Evolutionary conservation across 1,140 invertebrate genomes (phyloP), one percentile per base, ranked within the genome.

Genomic region (Pectinophora gossypiella): DNA sequence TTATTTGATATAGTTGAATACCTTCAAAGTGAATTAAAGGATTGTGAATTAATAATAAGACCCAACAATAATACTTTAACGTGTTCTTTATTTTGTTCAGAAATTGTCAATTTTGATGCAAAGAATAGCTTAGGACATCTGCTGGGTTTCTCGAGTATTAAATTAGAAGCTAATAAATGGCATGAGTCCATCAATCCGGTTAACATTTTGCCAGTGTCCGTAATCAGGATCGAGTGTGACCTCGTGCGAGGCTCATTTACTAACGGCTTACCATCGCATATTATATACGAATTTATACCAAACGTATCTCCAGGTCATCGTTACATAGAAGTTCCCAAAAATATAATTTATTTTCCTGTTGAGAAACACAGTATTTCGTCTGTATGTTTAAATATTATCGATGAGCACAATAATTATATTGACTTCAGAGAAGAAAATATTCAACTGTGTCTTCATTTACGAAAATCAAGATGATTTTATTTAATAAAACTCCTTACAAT

Each of bases 341-440:
- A 53, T 19, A 16, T 53, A 19, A 46, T 53, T 15, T 53, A 53
- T 40, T 53, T 53, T 21, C 51, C 51, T n/a, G 19, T 52, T 2
- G 20, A n/a, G 18, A 23, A 46, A 36, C 20, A 52, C 3, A 32
- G 10, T 20, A 45, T 52, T 13, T 35, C 16, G 9, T 52, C 51
- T 6, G 18, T 45, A 13, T 46, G 12, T 13, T 16, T 46, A 35
- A 38, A 38, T 20, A 35, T 52, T 13, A 2, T 52, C 1, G 42
- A 52, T 46, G 9, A 12, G 21, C 20, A 46, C 18, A 19, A 19
- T n/a, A 44, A 46, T 15, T 36, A 35, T 13, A 44, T 52, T 13
- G 42, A 52, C 38, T 52, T 52, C 19, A 21, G 19, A 20, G 19
- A 44, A 18, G 42, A 44, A 44, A 44, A 44, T 20, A 38, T 43